phyloP scores from a whole-genome alignment of 2,797 vertebrate species.

The Buceros bicornis region DNA sequence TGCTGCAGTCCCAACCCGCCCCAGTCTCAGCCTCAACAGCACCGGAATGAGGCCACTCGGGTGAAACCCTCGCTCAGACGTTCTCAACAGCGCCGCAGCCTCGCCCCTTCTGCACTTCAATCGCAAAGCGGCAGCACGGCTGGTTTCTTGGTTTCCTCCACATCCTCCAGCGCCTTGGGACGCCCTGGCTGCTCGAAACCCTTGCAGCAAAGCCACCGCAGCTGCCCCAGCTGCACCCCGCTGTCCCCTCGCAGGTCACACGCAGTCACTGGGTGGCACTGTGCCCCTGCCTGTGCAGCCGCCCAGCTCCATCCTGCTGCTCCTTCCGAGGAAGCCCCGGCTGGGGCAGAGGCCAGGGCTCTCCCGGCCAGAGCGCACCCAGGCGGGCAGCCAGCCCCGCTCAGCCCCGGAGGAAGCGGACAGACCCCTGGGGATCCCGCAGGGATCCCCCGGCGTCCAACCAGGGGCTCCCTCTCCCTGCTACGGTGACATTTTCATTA shows the following conservation, averaged over 20 bases:
- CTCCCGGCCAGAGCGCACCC: background rate
- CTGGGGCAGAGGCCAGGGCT: background rate
- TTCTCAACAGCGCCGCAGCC: background rate
- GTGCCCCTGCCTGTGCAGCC: constrained; percentile 32
- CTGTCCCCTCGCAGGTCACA: background rate
- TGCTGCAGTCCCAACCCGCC: background rate
- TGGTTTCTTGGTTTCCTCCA: fast-evolving
- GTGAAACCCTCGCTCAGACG: fast-evolving
- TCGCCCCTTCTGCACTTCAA: fast-evolving
- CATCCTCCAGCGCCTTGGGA: background rate
- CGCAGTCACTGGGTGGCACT: constrained; percentile 67
- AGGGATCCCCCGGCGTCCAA: background rate
- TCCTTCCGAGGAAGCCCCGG: background rate
- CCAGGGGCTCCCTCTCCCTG: background rate
- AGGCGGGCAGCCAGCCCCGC: background rate
- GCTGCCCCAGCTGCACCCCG: background rate
- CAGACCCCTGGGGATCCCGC: background rate
- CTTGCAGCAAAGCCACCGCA: background rate
- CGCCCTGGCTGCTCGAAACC: background rate
- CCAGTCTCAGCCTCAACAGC: background rate
- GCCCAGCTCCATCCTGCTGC: background rate
- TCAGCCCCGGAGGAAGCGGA: fast-evolving
- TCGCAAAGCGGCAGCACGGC: fast-evolving
- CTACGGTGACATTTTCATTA: background rate
- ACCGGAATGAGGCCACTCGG: background rate